Conservation (phyloP, 2,797 vertebrate species). For the Microctenopoma steveboyesi region DNA sequence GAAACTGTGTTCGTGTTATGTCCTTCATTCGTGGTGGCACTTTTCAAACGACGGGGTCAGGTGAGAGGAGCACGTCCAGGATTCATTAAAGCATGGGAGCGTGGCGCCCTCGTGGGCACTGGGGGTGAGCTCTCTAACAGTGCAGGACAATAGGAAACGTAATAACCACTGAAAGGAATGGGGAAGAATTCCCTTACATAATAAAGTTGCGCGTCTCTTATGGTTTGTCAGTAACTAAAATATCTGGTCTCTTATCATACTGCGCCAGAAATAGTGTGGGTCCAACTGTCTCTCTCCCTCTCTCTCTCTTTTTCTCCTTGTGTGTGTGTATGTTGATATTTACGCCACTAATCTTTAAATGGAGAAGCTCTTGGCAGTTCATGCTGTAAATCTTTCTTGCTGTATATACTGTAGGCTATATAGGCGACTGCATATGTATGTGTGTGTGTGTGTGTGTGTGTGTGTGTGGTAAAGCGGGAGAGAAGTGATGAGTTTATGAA, state of each 20-base stretch:
- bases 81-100: conserved; percentile 60
- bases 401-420: conserved; percentile 2
- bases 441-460: background rate
- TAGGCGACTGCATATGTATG: no score
- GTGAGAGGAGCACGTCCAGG: conserved; percentile 44
- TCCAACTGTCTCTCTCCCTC: background rate
- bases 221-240: conserved; percentile 16
- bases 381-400: conserved; percentile 26
- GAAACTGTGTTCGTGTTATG: background rate
- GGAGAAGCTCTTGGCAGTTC: conserved; percentile 32
- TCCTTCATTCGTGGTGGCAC: conserved; percentile 3
- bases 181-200: conserved; percentile 25
- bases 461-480: background rate
- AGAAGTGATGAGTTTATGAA: conserved; percentile 1
- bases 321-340: conserved; percentile 8
- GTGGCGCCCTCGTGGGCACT: conserved; percentile 66
- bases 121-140: conserved; percentile 5
- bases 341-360: conserved; percentile 34
- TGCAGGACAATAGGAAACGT: background rate
- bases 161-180: background rate
- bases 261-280: background rate
- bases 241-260: background rate
- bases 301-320: background rate
- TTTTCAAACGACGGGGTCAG: conserved; percentile 55
- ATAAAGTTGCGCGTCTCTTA: conserved; percentile 19